Percentiles rank a stretch among this genome's conserved stretches.
Conservation (phyloP, 2,113 vertebrate species). For the Amphilophus citrinellus region DNA sequence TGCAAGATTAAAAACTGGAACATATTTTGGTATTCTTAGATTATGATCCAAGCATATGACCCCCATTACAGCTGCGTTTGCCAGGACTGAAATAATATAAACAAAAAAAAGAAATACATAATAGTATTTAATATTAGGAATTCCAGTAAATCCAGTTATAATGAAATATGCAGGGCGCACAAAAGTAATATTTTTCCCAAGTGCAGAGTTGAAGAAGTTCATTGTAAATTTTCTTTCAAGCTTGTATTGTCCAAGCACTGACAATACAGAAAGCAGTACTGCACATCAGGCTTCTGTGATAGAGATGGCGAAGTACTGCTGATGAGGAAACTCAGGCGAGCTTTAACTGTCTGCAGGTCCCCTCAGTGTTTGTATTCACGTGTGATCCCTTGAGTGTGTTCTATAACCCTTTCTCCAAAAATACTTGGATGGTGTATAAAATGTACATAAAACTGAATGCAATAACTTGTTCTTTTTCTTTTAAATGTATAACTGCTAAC, state of each 20-base stretch:
- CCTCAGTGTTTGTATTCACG: background rate
- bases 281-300: background rate
- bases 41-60: slow-evolving; percentile 47
- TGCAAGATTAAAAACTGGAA: too few species aligned
- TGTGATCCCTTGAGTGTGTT: background rate
- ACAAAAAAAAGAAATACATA: too few species aligned
- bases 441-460: too few species aligned
- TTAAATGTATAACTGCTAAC: too few species aligned
- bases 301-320: too few species aligned
- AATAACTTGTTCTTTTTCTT: too few species aligned
- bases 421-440: too few species aligned
- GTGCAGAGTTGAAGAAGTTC: slow-evolving; percentile 49
- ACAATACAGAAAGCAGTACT: background rate
- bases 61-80: too few species aligned
- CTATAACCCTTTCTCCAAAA: background rate
- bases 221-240: background rate
- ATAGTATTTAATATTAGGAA: slow-evolving; percentile 45
- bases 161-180: slow-evolving; percentile 72
- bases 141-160: slow-evolving; percentile 70
- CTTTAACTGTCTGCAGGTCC: background rate
- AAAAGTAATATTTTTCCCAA: slow-evolving; percentile 38
- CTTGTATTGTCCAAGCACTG: too few species aligned
- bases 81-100: too few species aligned
- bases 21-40: slow-evolving; percentile 71
- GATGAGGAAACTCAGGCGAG: too few species aligned